Conservation (phyloP, 1,140 invertebrate species). For the Antheraea mylitta region DNA sequence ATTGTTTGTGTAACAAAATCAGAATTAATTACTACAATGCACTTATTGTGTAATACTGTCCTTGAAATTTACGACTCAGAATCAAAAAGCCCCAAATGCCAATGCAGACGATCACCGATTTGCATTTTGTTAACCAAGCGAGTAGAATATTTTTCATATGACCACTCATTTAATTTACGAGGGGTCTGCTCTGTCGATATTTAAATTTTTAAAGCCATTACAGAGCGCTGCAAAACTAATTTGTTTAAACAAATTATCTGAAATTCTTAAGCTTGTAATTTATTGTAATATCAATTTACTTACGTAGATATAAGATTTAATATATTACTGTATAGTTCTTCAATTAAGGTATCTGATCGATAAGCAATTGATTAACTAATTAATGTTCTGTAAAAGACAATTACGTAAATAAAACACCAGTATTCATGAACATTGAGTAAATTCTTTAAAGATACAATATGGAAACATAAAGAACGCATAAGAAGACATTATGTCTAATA, state of each 20-base stretch:
- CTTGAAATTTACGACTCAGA: slow-evolving; percentile 9
- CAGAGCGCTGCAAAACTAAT: slow-evolving; percentile 43
- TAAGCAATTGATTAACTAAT: too few relatives aligned
- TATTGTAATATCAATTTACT: slow-evolving; percentile 6
- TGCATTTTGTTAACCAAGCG: slow-evolving; percentile 27
- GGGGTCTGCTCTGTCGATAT: slow-evolving; percentile 59
- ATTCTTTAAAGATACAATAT: too few relatives aligned
- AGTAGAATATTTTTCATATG: slow-evolving; percentile 48
- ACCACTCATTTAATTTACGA: slow-evolving; percentile 55
- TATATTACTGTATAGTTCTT: too few relatives aligned
- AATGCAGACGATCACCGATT: slow-evolving; percentile 18
- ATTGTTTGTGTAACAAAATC: too few relatives aligned
- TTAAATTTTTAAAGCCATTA: slow-evolving; percentile 68
- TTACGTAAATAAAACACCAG: too few relatives aligned
- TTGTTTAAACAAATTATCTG: slow-evolving; percentile 63
- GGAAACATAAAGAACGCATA: not conserved
- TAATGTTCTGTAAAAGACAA: too few relatives aligned
- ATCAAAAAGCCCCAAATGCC: slow-evolving; percentile 31
- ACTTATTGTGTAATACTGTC: slow-evolving; percentile 26
- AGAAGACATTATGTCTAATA: slow-evolving; percentile 8
- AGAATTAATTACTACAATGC: not conserved
- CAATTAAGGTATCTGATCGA: too few relatives aligned
- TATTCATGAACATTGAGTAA: not conserved
- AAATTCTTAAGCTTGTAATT: slow-evolving; percentile 22
- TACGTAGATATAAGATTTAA: not conserved